These are phyloP conservation scores for Drosophila differens DNA, from an alignment of 2,888 invertebrate species.

Conservation along the genomic window DNA sequence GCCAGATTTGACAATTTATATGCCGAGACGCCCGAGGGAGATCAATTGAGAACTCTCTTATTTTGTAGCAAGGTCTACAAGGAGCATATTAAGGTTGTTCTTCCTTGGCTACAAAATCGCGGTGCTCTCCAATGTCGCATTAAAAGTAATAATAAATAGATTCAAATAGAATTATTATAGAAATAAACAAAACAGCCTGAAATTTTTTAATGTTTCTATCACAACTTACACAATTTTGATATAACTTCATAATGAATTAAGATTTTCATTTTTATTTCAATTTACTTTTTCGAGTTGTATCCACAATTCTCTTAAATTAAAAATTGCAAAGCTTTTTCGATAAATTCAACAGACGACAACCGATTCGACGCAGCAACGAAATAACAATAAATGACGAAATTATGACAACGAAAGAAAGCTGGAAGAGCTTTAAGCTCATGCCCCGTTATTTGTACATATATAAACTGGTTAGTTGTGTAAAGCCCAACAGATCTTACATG, in stretches of 20 bases:
- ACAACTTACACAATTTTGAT: not conserved
- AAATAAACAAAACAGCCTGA: not conserved
- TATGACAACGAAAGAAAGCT: not conserved
- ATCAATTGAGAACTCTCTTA: conserved; percentile 39
- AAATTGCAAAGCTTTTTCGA: not conserved
- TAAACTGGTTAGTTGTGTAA: not conserved
- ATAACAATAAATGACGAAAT: not conserved
- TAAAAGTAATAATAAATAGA: not conserved
- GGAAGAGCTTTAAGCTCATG: conserved; percentile 14
- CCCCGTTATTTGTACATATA: conserved; percentile 3
- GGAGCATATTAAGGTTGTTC: conserved; percentile 41
- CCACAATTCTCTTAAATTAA: too few relatives aligned
- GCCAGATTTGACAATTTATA: conserved; percentile 51
- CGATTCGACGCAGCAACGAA: not conserved
- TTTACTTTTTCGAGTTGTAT: not conserved
- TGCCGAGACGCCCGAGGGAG: conserved; percentile 33
- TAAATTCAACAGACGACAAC: not conserved
- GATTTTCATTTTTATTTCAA: not conserved
- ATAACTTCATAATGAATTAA: not conserved
- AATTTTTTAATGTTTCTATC: not conserved
- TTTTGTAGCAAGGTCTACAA: conserved; percentile 30
- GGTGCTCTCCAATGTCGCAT: conserved; percentile 41
- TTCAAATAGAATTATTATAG: not conserved
- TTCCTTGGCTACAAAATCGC: conserved; percentile 60
- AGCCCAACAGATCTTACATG: not conserved